phyloP scores from a whole-genome alignment of 2,797 vertebrate genomes.

The Pipistrellus nathusii region DNA sequence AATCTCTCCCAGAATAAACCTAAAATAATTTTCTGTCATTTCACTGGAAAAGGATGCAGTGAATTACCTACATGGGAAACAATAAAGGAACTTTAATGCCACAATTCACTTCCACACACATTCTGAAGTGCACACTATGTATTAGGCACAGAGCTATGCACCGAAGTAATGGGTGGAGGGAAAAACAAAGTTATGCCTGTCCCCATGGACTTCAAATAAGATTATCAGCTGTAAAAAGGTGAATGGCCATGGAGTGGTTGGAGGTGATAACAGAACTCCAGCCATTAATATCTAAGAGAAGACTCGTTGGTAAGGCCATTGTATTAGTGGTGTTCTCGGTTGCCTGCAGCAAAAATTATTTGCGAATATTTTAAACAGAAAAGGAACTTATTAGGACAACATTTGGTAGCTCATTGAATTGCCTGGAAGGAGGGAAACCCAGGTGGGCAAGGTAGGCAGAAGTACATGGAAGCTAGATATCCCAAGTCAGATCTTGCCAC shows the following conservation, averaged over 20 bases:
- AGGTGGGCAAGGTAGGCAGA: conserved; percentile 9
- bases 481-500: not conserved
- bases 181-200: not conserved
- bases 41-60: not conserved
- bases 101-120: not conserved
- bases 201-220: not conserved
- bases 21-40: not conserved
- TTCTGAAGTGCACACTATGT: not conserved
- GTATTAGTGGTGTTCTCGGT: not conserved
- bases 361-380: not conserved
- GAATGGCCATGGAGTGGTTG: not conserved
- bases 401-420: not conserved
- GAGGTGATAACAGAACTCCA: not conserved
- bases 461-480: not conserved
- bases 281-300: not conserved
- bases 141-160: not conserved
- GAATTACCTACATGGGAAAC: conserved; percentile 34
- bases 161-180: not conserved
- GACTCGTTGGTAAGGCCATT: not conserved
- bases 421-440: not conserved
- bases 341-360: not conserved
- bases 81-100: conserved; percentile 30
- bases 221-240: not conserved
- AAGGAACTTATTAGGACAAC: not conserved
- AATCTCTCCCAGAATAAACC: not conserved